Evolutionary conservation across 1,140 invertebrate species (phyloP), one percentile per base, ranked within the genome.

Genomic region (Trachelipus rathkii): DNA sequence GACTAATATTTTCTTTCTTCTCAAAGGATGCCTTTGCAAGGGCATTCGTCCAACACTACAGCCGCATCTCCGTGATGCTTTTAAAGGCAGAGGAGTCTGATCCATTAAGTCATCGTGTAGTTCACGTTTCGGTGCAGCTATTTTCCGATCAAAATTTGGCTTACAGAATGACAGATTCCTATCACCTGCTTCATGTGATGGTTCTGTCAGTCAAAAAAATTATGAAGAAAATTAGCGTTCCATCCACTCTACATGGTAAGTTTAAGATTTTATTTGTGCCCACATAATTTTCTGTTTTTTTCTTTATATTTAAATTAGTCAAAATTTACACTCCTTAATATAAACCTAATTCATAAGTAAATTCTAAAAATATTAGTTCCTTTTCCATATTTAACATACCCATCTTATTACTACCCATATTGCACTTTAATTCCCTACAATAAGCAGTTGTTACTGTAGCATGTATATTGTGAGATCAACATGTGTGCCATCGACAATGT

Each of bases 21-120:
- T 46, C 86, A 24, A 81, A 94, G 91, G 93, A 96, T 85, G 91
- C 93, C 77, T 91, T 98, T 81, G 97, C 95, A 0, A 89, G 92
- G 80, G 94, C 95, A 10, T 98, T 98, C 87, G 95, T 98, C 50
- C 88, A 95, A 83, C 96, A 98, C 86, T 99, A 98, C 85, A 95
- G 93, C 81, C 89, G 95, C 81, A 96, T 98, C 79, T 94, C 95
- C 15, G 91, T 93, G 81, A 94, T 97, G 85, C 87, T 98, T 60
- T 93, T 96, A 83, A 89, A 90, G 79, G 93, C 93, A 0, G 87
- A 87, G 15, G 94, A 96, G 87, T 92, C 93, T 4, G 94, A 96
- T 84, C 94, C 92, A 44, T 88, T 98, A 3, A 95, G 94, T 77
- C 97, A 97, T 86, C 88, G 95, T 71, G 95, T 98, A 6, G 96